phyloP scores from a whole-genome alignment of 2,113 vertebrate genomes.

The Malurus cyaneus region DNA sequence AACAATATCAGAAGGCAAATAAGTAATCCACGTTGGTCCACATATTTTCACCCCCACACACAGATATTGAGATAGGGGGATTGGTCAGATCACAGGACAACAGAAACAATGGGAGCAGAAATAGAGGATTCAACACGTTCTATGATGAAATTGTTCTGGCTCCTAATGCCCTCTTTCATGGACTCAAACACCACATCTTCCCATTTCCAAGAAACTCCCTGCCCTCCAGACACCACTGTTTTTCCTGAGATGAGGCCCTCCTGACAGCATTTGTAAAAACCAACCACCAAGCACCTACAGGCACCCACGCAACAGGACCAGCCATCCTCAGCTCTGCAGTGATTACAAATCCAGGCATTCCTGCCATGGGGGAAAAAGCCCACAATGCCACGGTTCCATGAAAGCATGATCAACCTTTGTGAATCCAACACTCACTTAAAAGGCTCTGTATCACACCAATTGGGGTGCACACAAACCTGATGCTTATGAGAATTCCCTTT shows the following conservation, averaged over 20 bases:
- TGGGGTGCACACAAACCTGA: background rate
- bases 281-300: no score
- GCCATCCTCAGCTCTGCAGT: rapidly evolving
- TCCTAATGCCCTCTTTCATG: background rate
- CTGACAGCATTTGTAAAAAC: rapidly evolving
- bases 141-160: background rate
- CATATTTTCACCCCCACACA: rapidly evolving
- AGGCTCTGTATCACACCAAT: background rate
- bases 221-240: no score
- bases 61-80: rapidly evolving
- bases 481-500: background rate
- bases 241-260: background rate
- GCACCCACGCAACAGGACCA: rapidly evolving
- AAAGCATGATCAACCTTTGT: background rate
- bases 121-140: background rate
- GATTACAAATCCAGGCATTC: rapidly evolving
- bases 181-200: rapidly evolving
- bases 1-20: background rate
- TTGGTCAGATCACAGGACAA: background rate
- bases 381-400: rapidly evolving
- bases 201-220: background rate
- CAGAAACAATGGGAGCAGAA: background rate
- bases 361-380: rapidly evolving
- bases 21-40: background rate
- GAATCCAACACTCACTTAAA: background rate